These are phyloP conservation scores for Beris chalybata DNA, from an alignment of 2,888 invertebrate species.

Conservation along the genomic window DNA sequence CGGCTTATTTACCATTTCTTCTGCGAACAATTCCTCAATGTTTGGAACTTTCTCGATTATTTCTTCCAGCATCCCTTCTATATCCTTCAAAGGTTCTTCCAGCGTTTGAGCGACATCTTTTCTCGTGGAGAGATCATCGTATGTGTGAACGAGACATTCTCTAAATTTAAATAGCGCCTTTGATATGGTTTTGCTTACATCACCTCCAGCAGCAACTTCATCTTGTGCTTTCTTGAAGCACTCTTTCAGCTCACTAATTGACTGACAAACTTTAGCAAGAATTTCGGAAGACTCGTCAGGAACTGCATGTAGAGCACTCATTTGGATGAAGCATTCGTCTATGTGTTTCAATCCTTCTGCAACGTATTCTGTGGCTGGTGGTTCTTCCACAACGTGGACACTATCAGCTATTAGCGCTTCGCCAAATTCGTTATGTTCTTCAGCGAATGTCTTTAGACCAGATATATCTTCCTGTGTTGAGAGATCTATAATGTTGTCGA, in stretches of 20 bases:
- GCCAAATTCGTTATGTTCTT: constrained; percentile 41
- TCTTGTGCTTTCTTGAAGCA: background rate
- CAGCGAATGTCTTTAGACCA: constrained; percentile 61
- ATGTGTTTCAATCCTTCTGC: constrained; percentile 45
- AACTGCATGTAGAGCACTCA: background rate
- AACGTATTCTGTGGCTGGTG: background rate
- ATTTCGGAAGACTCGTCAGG: background rate
- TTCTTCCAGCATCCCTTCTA: constrained; percentile 53
- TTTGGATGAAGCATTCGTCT: constrained; percentile 45
- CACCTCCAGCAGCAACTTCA: constrained; percentile 40
- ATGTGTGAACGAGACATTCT: constrained; percentile 53
- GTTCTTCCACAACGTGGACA: background rate
- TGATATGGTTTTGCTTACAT: constrained; percentile 44
- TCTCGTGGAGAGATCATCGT: constrained; percentile 48
- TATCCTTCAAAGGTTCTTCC: constrained; percentile 43
- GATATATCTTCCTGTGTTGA: constrained; percentile 64
- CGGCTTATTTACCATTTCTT: constrained; percentile 53
- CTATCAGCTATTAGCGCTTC: background rate
- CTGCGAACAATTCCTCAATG: constrained; percentile 57
- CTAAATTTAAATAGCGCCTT: constrained; percentile 51
- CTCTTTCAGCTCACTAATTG: background rate
- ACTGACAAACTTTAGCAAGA: background rate
- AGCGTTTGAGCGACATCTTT: constrained; percentile 41
- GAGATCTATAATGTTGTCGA: constrained; percentile 60
- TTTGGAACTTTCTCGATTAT: constrained; percentile 50